A percentile compares a stretch with the other conserved stretches of the same genome.
phyloP scores from a whole-genome alignment of 2,888 invertebrate genomes.

The Cetonia aurata region DNA sequence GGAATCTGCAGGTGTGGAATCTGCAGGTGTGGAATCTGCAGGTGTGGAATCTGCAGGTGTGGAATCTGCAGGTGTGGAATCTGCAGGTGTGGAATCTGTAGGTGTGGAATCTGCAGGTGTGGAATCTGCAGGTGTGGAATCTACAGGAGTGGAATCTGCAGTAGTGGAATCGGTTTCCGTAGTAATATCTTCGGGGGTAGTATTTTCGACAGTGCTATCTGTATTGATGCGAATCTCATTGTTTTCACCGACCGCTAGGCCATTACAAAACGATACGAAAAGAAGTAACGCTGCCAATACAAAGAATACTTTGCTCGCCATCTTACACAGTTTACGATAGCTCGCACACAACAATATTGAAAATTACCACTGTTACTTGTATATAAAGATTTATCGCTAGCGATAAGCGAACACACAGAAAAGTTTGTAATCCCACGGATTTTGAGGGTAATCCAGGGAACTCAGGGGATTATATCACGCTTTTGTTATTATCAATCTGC shows the following conservation, averaged over 20 bases:
- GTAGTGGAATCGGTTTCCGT: neutral
- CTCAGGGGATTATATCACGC: no score
- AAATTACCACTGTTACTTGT: constrained; percentile 2
- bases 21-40: neutral
- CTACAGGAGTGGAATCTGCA: no score
- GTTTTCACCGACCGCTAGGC: neutral
- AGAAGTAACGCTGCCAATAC: constrained; percentile 7
- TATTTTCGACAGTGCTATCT: neutral
- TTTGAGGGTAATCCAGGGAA: constrained; percentile 27
- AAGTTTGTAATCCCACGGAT: constrained; percentile 3
- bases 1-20: no score
- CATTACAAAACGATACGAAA: neutral
- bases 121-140: neutral
- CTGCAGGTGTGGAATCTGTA: neutral
- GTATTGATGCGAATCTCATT: neutral
- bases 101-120: neutral
- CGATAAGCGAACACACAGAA: constrained; percentile 16
- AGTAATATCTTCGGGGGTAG: neutral
- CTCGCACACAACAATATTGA: constrained; percentile 2
- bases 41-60: neutral
- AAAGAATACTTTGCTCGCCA: constrained; percentile 10
- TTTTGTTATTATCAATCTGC: neutral
- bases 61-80: neutral
- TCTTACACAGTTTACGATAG: neutral
- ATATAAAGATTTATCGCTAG: constrained; percentile 30